Base-by-base conservation (phyloP, 1,140 invertebrate species). In the Caenorhabditis tropicalis region DNA sequence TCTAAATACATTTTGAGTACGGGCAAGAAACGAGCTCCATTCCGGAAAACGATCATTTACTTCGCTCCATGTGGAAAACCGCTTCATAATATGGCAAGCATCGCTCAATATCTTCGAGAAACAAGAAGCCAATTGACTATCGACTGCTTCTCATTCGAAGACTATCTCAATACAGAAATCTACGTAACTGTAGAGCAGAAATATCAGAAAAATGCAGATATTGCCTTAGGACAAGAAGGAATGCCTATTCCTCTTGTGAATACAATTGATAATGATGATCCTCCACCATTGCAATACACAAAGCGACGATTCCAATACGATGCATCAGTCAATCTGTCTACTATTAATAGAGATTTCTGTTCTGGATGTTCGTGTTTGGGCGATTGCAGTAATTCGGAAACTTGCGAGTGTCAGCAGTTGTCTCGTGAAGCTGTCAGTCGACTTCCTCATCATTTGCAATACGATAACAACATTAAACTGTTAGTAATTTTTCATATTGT, bases 401-500 rank as follows among this genome's bases (percentile, higher is more conserved):
- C 27, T 10, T 87, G 87, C 39, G 87, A 81, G 39, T 87, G 87
- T 46, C 87, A 86, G 58, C 12, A 46, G 39, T 46, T 87, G n/a
- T 88, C 86, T 16, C 27, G 3, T n/a, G 79, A 85, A 4, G 48
- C 16, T 12, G 24, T 79, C 6, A 16, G 39, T 2, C 29, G 82
- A 36, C 60, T 87, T n/a, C 49, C 79, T 0, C n/a, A 79, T 16
- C n/a, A 46, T 70, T 58, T 87, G 9, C 29, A 70, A 36, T 65
- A 36, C n/a, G 58, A 81, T 15, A 39, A 80, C 6, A 39, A 49
- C 16, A 56, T 29, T 29, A 49, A 46, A 84, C 39, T 82, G 51
- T 60, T 39, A 21, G 36, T 79, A 31, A 79, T 39, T 53, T 24
- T 56, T 46, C 70, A 33, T 51, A 51, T 21, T n/a, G 21, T 51